These are phyloP conservation scores for Lutra lutra DNA, from an alignment of 2,797 vertebrate species.

Conservation along the genomic window DNA sequence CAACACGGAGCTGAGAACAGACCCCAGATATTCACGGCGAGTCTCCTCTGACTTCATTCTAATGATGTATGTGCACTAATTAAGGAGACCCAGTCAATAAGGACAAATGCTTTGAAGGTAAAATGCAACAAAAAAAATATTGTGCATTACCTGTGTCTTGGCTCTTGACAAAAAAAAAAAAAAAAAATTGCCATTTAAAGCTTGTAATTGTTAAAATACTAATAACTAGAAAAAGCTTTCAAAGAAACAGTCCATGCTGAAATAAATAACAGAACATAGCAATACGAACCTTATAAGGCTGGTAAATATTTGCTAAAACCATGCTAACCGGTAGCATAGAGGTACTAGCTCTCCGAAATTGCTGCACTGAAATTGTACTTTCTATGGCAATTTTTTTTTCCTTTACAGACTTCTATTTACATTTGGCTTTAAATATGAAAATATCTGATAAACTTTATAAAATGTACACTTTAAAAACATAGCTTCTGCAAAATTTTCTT, in stretches of 20 bases:
- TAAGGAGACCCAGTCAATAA: constrained; percentile 68
- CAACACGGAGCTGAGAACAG: constrained; percentile 20
- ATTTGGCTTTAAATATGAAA: constrained; percentile 95
- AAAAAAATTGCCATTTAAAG: constrained; percentile 80
- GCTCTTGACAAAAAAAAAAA: constrained; percentile 69
- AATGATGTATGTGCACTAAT: constrained; percentile 70
- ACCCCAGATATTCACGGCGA: constrained; percentile 74
- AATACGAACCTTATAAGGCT: constrained; percentile 87
- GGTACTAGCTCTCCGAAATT: constrained; percentile 85
- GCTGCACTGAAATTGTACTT: constrained; percentile 82
- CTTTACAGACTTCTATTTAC: constrained; percentile 90
- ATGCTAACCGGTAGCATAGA: constrained; percentile 90
- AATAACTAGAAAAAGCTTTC: constrained; percentile 84
- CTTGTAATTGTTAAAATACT: constrained; percentile 82
- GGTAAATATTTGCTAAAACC: constrained; percentile 87
- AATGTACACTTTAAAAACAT: constrained; percentile 90
- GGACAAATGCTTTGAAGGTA: constrained; percentile 83
- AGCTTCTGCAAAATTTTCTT: constrained; percentile 87
- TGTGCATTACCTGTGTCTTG: constrained; percentile 79
- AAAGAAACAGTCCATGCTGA: constrained; percentile 88
- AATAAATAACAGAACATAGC: constrained; percentile 91
- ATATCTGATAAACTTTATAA: constrained; percentile 92
- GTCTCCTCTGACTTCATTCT: constrained; percentile 68
- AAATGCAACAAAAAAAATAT: constrained; percentile 73
- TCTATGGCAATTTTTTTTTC: constrained; percentile 84